Conservation (phyloP, 1,140 invertebrate genomes). For the Zaprionus tsacasi region DNA sequence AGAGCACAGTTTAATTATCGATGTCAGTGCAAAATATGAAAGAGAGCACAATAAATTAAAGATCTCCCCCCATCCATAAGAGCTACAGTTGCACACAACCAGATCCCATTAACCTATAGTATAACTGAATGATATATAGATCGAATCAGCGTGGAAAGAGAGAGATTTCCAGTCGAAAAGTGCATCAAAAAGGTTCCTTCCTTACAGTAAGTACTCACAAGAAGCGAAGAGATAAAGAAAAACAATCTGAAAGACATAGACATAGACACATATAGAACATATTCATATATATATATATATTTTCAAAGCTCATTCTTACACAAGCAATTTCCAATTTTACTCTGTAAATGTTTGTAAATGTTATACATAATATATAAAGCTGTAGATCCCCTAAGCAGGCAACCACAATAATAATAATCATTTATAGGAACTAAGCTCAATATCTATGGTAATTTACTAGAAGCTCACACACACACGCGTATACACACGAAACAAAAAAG, state of each 20-base stretch:
- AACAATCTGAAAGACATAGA: constrained; percentile 18
- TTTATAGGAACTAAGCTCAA: constrained; percentile 75
- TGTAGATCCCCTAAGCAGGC: constrained; percentile 5
- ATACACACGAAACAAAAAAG: constrained; percentile 23
- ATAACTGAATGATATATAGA: background rate
- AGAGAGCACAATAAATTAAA: constrained; percentile 17
- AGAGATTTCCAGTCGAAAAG: constrained; percentile 32
- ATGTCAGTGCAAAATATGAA: constrained; percentile 28
- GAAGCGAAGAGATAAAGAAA: constrained; percentile 14
- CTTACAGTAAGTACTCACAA: constrained; percentile 65
- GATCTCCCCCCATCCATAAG: background rate
- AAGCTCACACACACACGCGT: constrained; percentile 44
- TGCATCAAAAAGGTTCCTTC: constrained; percentile 66
- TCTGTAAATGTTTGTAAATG: constrained; percentile 71
- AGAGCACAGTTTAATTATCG: constrained; percentile 29
- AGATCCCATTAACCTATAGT: background rate
- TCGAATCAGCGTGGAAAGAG: background rate
- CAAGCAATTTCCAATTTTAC: constrained; percentile 36
- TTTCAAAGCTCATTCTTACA: constrained; percentile 6
- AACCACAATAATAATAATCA: constrained; percentile 29
- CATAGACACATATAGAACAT: constrained; percentile 15
- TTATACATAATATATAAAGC: constrained; percentile 8
- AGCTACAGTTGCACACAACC: constrained; percentile 20
- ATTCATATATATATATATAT: constrained; percentile 15
- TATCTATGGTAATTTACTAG: constrained; percentile 42